Evolutionary conservation across 2,797 vertebrate species (phyloP).

Genomic region (Nasua narica): DNA sequence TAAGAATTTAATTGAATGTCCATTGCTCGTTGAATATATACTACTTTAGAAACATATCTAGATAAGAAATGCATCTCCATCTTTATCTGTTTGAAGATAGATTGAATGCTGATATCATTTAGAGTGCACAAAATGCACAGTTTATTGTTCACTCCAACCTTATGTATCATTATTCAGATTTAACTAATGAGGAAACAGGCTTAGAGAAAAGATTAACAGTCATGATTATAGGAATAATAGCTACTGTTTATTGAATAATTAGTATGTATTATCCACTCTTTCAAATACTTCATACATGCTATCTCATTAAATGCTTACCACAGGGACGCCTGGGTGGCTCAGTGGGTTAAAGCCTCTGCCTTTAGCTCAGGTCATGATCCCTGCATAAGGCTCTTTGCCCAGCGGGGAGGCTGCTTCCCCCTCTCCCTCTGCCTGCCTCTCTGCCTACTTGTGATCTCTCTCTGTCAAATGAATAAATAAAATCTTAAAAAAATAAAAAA

Average conservation of each 20-base stretch:
- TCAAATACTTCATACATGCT: background rate
- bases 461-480: too few relatives aligned
- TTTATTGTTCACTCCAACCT: constrained; percentile 8
- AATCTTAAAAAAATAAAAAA: too few relatives aligned
- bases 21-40: background rate
- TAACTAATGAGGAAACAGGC: constrained; percentile 20
- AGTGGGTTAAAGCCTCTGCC: too few relatives aligned
- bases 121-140: background rate
- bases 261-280: background rate
- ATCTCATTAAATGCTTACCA: constrained; percentile 4
- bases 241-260: constrained; percentile 32
- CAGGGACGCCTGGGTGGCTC: too few relatives aligned
- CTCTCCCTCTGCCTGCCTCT: too few relatives aligned
- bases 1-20: background rate
- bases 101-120: background rate
- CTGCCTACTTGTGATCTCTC: too few relatives aligned
- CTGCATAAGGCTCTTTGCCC: too few relatives aligned
- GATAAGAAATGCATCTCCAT: background rate
- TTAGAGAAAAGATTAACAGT: background rate
- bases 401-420: too few relatives aligned
- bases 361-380: too few relatives aligned
- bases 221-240: constrained; percentile 6
- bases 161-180: constrained; percentile 29
- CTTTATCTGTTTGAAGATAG: background rate
- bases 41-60: background rate